phyloP scores from a whole-genome alignment of 2,113 vertebrate genomes.

The Suncus etruscus region DNA sequence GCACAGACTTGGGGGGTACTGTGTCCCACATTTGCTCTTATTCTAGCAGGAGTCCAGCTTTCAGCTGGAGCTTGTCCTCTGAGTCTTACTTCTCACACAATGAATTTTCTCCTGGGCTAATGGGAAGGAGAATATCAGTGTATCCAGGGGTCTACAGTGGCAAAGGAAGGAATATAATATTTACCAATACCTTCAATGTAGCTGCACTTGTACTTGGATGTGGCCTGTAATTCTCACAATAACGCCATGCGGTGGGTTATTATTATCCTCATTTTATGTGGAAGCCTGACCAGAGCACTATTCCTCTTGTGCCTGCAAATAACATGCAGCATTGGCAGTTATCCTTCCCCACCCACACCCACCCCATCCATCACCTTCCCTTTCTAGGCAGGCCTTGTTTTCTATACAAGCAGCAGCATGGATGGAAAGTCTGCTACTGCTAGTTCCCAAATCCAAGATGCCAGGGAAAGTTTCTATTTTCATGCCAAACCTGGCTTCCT shows the following conservation, averaged over 20 bases:
- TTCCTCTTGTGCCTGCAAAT: neutral
- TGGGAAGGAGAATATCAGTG: neutral
- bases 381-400: slow-evolving; percentile 30
- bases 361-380: no score
- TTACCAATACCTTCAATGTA: accelerated
- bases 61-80: neutral
- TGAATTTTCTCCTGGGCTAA: neutral
- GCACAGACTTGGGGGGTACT: accelerated
- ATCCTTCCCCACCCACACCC: no score
- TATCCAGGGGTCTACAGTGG: neutral
- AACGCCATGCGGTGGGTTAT: accelerated
- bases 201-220: neutral
- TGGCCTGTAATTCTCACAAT: neutral
- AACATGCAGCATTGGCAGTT: neutral
- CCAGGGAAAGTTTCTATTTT: slow-evolving; percentile 74
- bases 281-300: neutral
- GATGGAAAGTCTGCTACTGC: neutral
- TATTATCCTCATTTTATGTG: neutral
- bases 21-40: neutral
- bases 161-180: neutral
- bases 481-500: slow-evolving; percentile 78
- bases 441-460: neutral
- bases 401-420: neutral
- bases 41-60: neutral
- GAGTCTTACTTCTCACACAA: neutral